Evolutionary conservation across 2,797 vertebrate species (phyloP).

Genomic region (Australoheros facetus): DNA sequence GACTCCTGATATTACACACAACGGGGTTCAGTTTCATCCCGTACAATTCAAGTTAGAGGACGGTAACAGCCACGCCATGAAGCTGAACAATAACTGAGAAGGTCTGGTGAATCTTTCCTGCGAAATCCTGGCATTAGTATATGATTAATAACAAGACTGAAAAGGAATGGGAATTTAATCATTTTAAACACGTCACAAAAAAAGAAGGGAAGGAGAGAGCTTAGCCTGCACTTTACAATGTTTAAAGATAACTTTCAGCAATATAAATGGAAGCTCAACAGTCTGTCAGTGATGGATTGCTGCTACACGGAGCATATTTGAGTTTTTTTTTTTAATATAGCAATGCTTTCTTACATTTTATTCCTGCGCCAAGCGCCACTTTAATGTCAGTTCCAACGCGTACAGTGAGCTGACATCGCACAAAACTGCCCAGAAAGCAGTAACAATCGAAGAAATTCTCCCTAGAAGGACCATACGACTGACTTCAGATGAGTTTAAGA

Average conservation of each 20-base stretch:
- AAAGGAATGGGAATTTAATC: not conserved
- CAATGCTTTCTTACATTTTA: not conserved
- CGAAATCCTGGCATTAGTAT: not conserved
- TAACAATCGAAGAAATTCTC: not conserved
- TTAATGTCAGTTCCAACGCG: too few species aligned
- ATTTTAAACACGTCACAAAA: not conserved
- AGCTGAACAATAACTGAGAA: not conserved
- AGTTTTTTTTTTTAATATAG: too few species aligned
- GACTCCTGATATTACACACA: conserved; percentile 28
- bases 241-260: not conserved
- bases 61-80: not conserved
- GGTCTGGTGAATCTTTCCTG: not conserved
- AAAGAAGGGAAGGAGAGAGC: too few species aligned
- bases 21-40: conserved; percentile 5
- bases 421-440: not conserved
- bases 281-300: not conserved
- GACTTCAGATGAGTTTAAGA: conserved; percentile 12
- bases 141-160: not conserved
- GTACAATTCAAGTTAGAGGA: not conserved
- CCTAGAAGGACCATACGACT: not conserved
- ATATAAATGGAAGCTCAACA: too few species aligned
- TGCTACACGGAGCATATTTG: not conserved
- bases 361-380: not conserved
- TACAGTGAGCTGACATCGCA: too few species aligned
- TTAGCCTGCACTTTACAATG: not conserved